These are phyloP conservation scores for Pholis gunnellus DNA, from an alignment of 2,113 vertebrate genomes.

Conservation along the genomic window DNA sequence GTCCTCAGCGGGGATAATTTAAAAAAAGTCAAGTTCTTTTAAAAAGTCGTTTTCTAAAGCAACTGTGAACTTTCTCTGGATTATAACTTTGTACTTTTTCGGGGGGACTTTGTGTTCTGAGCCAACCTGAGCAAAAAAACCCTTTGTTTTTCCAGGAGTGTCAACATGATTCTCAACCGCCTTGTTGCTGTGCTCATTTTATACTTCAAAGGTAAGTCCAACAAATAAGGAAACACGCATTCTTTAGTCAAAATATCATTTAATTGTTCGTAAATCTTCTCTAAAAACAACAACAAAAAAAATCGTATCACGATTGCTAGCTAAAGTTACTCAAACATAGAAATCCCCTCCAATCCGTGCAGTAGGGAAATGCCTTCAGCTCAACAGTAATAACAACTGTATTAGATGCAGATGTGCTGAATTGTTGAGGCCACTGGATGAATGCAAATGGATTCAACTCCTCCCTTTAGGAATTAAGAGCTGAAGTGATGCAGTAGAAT, in stretches of 20 bases:
- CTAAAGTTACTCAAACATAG: background rate
- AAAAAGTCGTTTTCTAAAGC: background rate
- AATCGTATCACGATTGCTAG: background rate
- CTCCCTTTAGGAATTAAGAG: conserved; percentile 33
- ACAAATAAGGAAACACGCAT: background rate
- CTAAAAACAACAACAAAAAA: background rate
- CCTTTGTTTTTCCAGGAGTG: background rate
- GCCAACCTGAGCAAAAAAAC: background rate
- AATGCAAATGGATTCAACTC: conserved; percentile 26
- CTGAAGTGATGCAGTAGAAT: conserved; percentile 7
- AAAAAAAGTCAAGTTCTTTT: background rate
- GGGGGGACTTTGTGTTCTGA: conserved; percentile 1
- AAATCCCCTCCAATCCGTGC: background rate
- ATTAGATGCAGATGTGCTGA: conserved; percentile 72
- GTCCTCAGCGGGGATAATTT: background rate
- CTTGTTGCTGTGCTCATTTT: conserved; percentile 55
- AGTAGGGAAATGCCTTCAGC: conserved; percentile 48
- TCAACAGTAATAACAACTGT: conserved; percentile 13
- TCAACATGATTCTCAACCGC: conserved; percentile 54
- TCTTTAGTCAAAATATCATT: background rate
- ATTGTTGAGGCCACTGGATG: conserved; percentile 24
- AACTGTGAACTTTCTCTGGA: background rate
- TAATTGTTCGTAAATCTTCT: too few species aligned
- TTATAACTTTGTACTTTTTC: background rate
- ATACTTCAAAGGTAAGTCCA: conserved; percentile 61